Evolutionary conservation across 2,113 vertebrate species (phyloP), one percentile per base, ranked within the genome.

Genomic region (Alligator mississippiensis): DNA sequence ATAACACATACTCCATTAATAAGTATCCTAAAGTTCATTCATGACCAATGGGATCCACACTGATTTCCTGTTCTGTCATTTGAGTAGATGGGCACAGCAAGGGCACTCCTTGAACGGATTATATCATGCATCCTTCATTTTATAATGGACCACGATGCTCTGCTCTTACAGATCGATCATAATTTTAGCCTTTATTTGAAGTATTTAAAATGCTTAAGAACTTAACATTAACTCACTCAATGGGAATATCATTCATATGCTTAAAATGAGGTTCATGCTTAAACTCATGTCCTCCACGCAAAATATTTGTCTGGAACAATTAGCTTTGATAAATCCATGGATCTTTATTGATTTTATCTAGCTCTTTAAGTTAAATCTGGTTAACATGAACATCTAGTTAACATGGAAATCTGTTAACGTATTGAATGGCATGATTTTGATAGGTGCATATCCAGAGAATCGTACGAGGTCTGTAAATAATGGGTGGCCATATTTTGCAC

Each of bases 241-340:
- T 24, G n/a, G 90, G 80, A 28, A 18, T 89, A 89, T 96, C 92
- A 88, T 94, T 95, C 96, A 96, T 80, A 27, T 75, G 58, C 94
- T 96, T 92, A 95, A 94, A 97, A 92, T 94, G 87, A 94, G 80
- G 95, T 90, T 92, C 57, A 80, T 86, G 90, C 94, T 97, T 80
- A 96, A 95, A 80, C 93, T 87, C 59, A 89, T 94, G 0, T 59
- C 94, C 89, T 90, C 88, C 95, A 95, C 94, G 96, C 94, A 93
- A 96, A 96, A 76, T 94, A 57, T 66, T 85, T 85, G 84, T 96
- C 92, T 92, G 94, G 93, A 93, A 95, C 91, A 84, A 89, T 96
- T 93, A 92, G 76, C 83, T 85, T 85, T 85, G 96, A 96, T 96
- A 96, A 97, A 93, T 83, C 90, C 92, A 95, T 97, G 91, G 64